Evolutionary conservation across 1,140 invertebrate species (phyloP), one percentile per base, ranked within the genome.

Genomic region (Tyrophagus putrescentiae): DNA sequence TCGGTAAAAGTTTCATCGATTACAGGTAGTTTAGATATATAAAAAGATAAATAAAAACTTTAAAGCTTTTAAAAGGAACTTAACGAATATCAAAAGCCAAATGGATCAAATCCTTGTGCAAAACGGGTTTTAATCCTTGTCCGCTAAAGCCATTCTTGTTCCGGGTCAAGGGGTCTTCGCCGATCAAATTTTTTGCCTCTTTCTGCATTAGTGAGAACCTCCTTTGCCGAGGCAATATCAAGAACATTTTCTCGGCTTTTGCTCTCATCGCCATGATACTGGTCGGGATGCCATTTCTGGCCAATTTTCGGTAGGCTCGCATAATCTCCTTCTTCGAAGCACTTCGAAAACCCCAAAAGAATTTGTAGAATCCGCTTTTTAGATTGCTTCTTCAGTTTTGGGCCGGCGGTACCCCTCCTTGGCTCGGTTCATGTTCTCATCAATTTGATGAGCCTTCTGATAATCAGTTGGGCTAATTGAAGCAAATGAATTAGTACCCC

Each of bases 211-310:
- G 81, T 80, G 16, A 85, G 73, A 32, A 93, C 95, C 77, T 98
- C 96, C 76, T 99, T 99, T 21, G 96, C 96, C 41, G 93, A 88
- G 13, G 95, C 95, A 68, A 99, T 92, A 71, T 98, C 94, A 62
- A 98, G 96, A 99, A 99, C 73, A 87, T 96, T 71, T 95, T 95
- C 71, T 99, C 87, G 0, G 96, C 95, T 31, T 82, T 76, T 91
- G 73, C 98, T 98, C 45, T 73, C 71, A 54, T 91, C 84, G 5
- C 81, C 84, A 64, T 84, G 82, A 71, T 84, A 98, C 74, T 93
- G 93, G 73, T 99, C 95, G 0, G 95, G 95, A 78, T 99, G 95
- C 93, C 94, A 99, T 72, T 96, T 87, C 93, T 87, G 16, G 95
- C 95, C 56, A 90, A 80, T 78, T 96, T 97, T 64, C 94, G 80